These are phyloP conservation scores for Xenopus petersii DNA, from an alignment of 2,797 vertebrate genomes.

Conservation along the genomic window DNA sequence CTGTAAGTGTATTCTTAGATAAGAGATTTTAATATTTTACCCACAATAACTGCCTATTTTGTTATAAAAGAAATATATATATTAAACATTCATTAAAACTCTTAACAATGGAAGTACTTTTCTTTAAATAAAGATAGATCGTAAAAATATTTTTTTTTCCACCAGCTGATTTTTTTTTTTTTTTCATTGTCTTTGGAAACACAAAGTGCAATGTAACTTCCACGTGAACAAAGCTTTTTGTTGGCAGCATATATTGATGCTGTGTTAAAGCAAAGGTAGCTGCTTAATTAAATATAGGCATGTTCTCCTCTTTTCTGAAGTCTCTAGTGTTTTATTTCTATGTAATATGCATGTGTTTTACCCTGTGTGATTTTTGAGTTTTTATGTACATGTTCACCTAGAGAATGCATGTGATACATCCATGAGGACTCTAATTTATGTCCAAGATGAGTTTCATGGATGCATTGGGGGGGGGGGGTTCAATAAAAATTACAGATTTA, in stretches of 20 bases:
- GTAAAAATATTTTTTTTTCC: slow-evolving; percentile 81
- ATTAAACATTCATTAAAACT: slow-evolving; percentile 90
- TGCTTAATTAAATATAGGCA: slow-evolving; percentile 55
- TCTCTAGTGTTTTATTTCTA: slow-evolving; percentile 56
- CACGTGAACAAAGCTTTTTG: slow-evolving; percentile 50
- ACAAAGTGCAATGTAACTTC: slow-evolving; percentile 66
- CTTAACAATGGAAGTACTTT: slow-evolving; percentile 88
- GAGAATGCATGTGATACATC: slow-evolving; percentile 52
- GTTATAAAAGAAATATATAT: slow-evolving; percentile 81
- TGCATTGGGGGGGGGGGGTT: background rate
- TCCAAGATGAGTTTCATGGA: slow-evolving; percentile 51
- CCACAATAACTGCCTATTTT: slow-evolving; percentile 98
- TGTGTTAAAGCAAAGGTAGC: slow-evolving; percentile 54
- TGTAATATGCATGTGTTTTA: slow-evolving; percentile 65
- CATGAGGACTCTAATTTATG: slow-evolving; percentile 50
- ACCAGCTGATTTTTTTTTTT: slow-evolving; percentile 66
- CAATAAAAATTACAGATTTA: background rate
- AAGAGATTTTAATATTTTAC: slow-evolving; percentile 93
- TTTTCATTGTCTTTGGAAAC: slow-evolving; percentile 74
- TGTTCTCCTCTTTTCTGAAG: slow-evolving; percentile 74
- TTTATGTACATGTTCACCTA: slow-evolving; percentile 55
- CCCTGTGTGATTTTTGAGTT: slow-evolving; percentile 56
- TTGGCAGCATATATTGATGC: slow-evolving; percentile 61
- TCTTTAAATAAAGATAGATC: slow-evolving; percentile 79
- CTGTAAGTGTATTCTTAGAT: slow-evolving; percentile 67